These are phyloP conservation scores for Anhinga anhinga DNA, from an alignment of 2,113 vertebrate species.

Conservation along the genomic window DNA sequence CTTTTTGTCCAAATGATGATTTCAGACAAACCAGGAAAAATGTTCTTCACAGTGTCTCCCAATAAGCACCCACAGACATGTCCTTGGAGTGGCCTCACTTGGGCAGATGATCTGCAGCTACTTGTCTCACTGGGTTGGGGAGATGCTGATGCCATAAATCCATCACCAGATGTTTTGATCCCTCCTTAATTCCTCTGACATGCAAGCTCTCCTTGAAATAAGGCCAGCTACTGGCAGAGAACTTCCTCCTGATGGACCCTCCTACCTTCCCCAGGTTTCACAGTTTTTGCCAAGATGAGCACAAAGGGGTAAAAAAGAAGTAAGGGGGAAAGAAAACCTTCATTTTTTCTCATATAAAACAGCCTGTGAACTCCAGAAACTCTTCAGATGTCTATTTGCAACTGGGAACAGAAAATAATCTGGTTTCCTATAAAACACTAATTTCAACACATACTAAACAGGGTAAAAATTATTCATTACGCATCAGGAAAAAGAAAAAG, in stretches of 20 bases:
- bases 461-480: neutral
- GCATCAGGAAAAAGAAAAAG: neutral
- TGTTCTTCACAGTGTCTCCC: neutral
- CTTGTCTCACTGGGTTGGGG: neutral
- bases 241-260: neutral
- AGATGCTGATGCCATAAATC: neutral
- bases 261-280: neutral
- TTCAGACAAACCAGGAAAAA: neutral
- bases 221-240: neutral
- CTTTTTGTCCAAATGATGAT: neutral
- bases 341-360: neutral
- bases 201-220: neutral
- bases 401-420: neutral
- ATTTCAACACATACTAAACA: neutral
- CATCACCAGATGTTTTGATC: neutral
- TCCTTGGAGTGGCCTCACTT: neutral
- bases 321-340: fast-evolving
- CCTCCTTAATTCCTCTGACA: neutral
- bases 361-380: neutral
- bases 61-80: neutral
- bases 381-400: neutral
- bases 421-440: neutral
- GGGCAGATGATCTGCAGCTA: neutral
- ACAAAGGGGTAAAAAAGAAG: neutral
- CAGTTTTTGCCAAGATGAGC: neutral